phyloP scores from a whole-genome alignment of 1,140 invertebrate species.

The Drosophila quadrilineata region DNA sequence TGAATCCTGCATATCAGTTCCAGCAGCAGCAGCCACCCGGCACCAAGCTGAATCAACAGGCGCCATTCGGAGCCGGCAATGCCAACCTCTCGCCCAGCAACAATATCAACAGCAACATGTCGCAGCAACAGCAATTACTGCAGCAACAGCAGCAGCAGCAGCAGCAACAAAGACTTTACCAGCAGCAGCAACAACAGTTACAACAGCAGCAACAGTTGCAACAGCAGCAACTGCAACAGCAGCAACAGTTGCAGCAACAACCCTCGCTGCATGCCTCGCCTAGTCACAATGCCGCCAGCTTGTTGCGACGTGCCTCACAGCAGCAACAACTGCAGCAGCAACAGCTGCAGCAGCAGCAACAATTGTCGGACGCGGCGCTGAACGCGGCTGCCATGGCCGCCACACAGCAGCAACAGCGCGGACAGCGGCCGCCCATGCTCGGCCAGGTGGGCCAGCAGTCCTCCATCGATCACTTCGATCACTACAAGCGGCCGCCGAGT shows the following conservation, averaged over 20 bases:
- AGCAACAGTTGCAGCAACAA: slow-evolving; percentile 53
- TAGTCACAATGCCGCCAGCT: slow-evolving; percentile 56
- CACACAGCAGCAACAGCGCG: slow-evolving; percentile 81
- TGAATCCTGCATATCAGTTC: slow-evolving; percentile 75
- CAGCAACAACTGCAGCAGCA: slow-evolving; percentile 63
- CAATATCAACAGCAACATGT: slow-evolving; percentile 31
- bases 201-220: slow-evolving; percentile 44
- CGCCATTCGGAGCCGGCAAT: slow-evolving; percentile 47
- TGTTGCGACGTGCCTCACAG: slow-evolving; percentile 64
- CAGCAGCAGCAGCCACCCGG: slow-evolving; percentile 72
- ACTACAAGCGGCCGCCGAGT: slow-evolving; percentile 94
- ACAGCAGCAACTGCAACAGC: slow-evolving; percentile 26
- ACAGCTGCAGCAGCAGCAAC: slow-evolving; percentile 62
- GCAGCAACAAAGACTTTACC: slow-evolving; percentile 37
- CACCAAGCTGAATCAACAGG: slow-evolving; percentile 39
- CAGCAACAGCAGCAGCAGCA: slow-evolving; percentile 25
- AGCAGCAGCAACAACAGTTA: slow-evolving; percentile 42
- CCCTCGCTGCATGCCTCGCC: slow-evolving; percentile 54
- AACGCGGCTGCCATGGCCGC: slow-evolving; percentile 35
- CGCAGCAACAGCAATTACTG: slow-evolving; percentile 23
- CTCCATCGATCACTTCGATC: slow-evolving; percentile 91
- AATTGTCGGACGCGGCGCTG: slow-evolving; percentile 51
- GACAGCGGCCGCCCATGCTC: slow-evolving; percentile 82
- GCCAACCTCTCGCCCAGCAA: slow-evolving; percentile 29
- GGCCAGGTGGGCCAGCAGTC: slow-evolving; percentile 83